These are phyloP conservation scores for Salvelinus sp. DNA, from an alignment of 2,113 vertebrate genomes.

Conservation along the genomic window DNA sequence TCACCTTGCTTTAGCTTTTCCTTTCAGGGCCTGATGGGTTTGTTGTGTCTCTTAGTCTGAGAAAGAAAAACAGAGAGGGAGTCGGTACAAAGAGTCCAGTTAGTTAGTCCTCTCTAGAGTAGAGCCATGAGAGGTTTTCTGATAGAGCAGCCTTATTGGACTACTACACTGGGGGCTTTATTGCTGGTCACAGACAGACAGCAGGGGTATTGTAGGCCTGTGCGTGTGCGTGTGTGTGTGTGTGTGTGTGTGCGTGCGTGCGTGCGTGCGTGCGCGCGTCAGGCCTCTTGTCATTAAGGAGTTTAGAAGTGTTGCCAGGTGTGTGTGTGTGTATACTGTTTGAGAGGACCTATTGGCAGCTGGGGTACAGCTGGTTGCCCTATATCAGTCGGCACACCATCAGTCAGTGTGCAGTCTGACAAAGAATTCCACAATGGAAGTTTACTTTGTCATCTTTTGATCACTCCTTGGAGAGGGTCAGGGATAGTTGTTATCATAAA, in stretches of 20 bases:
- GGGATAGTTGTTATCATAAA: not conserved
- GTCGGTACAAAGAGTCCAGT: conserved; percentile 49
- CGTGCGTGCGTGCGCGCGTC: not conserved
- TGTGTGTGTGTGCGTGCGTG: not conserved
- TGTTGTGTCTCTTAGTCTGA: conserved; percentile 19
- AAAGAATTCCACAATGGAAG: not conserved
- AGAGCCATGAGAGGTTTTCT: conserved; percentile 24
- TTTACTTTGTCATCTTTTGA: not conserved
- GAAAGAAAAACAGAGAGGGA: conserved; percentile 48
- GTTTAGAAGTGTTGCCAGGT: too few species aligned
- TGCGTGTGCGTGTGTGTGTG: conserved; percentile 13
- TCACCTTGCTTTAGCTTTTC: not conserved
- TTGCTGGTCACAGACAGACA: conserved; percentile 49
- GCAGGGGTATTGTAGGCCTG: conserved; percentile 29
- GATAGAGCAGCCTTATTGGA: conserved; percentile 26
- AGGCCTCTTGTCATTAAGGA: too few species aligned
- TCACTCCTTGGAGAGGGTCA: not conserved
- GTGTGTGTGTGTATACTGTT: not conserved
- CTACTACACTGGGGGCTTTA: conserved; percentile 57
- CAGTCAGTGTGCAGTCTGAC: not conserved
- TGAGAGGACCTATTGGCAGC: not conserved
- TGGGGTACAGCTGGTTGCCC: not conserved
- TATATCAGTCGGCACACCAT: too few species aligned
- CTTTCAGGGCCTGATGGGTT: conserved; percentile 8
- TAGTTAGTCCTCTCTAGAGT: conserved; percentile 27